phyloP scores from a whole-genome alignment of 2,888 invertebrate species.

The Eupithecia centaureata region DNA sequence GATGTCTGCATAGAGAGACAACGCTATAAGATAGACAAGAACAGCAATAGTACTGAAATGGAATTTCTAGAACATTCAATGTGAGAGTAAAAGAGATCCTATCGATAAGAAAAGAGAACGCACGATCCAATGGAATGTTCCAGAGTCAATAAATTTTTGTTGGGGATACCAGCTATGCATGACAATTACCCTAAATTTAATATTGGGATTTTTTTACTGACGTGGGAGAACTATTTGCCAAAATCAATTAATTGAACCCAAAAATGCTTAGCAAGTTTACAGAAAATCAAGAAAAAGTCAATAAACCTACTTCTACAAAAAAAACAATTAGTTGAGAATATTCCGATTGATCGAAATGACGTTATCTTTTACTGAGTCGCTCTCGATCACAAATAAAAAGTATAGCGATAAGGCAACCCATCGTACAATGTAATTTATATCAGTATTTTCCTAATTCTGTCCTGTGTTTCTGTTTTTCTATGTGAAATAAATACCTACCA shows the following conservation, averaged over 20 bases:
- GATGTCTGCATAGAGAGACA: constrained; percentile 40
- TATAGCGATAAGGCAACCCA: neutral
- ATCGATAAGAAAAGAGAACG: constrained; percentile 22
- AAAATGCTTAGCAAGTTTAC: neutral
- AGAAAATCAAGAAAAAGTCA: neutral
- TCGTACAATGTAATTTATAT: neutral
- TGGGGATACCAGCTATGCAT: constrained; percentile 33
- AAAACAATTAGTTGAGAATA: neutral
- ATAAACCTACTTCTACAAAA: no score
- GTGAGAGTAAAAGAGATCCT: constrained; percentile 26
- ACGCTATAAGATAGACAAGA: constrained; percentile 39
- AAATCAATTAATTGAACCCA: neutral
- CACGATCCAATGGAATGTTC: constrained; percentile 33
- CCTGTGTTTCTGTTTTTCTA: no score
- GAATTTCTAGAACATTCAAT: constrained; percentile 32
- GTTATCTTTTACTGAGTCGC: neutral
- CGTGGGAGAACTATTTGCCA: no score
- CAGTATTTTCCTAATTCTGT: neutral
- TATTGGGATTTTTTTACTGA: neutral
- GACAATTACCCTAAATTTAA: constrained; percentile 13
- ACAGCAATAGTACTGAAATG: constrained; percentile 16
- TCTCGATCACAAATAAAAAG: neutral
- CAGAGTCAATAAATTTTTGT: constrained; percentile 29
- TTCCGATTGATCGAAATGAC: no score
- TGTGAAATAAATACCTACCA: no score